Percentiles rank a stretch among this genome's conserved stretches.
Evolutionary conservation across 2,888 invertebrate genomes (phyloP).

Genomic region (Eupithecia abbreviata): DNA sequence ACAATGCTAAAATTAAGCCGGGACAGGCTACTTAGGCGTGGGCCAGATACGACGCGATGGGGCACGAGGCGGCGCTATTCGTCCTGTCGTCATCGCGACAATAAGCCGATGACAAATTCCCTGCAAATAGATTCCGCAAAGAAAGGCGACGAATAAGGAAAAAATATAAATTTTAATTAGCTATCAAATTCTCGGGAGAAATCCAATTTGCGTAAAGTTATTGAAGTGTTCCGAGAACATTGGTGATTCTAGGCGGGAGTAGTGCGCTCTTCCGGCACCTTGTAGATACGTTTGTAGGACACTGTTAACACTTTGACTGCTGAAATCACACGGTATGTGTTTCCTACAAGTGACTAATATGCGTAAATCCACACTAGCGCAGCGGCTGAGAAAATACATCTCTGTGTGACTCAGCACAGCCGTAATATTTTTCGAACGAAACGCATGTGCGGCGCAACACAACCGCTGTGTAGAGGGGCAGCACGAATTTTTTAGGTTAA

Average conservation of each 20-base stretch:
- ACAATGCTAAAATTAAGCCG: not conserved
- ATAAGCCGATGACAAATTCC: constrained; percentile 23
- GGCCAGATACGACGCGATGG: not conserved
- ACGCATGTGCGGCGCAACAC: too few relatives aligned
- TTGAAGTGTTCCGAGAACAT: constrained; percentile 37
- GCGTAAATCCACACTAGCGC: too few relatives aligned
- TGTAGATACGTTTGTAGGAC: not conserved
- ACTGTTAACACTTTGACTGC: too few relatives aligned
- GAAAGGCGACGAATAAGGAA: constrained; percentile 29
- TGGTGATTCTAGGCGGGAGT: not conserved
- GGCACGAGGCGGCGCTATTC: not conserved
- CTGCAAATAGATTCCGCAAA: constrained; percentile 35
- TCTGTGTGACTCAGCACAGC: too few relatives aligned
- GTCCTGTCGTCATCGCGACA: not conserved
- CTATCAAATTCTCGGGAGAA: constrained; percentile 38
- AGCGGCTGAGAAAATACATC: too few relatives aligned
- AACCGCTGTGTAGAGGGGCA: too few relatives aligned
- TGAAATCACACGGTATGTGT: too few relatives aligned
- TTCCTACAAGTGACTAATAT: too few relatives aligned
- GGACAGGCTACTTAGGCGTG: not conserved
- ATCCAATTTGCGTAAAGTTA: constrained; percentile 47
- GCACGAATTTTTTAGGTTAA: too few relatives aligned
- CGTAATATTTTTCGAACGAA: too few relatives aligned
- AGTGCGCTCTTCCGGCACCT: not conserved
- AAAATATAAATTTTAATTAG: constrained; percentile 46